Percentiles rank a stretch among this genome's conserved stretches.
These are phyloP conservation scores for Poeciliopsis gracilis DNA, from an alignment of 2,797 vertebrate genomes.

Conservation along the genomic window DNA sequence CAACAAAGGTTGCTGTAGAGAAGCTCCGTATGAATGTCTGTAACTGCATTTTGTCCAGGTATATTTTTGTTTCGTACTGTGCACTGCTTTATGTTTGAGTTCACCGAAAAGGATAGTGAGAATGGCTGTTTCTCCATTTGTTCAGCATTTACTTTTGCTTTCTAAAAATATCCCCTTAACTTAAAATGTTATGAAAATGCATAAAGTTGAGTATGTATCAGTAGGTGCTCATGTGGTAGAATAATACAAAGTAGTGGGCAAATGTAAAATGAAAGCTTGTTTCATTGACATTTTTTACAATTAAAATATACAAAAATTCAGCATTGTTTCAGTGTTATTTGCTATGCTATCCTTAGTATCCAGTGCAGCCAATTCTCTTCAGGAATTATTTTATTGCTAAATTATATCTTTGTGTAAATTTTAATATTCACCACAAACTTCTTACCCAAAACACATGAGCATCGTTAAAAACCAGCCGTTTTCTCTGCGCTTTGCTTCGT, in stretches of 20 bases:
- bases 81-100: constrained; percentile 3
- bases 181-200: not conserved
- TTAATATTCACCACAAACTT: not conserved
- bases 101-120: not conserved
- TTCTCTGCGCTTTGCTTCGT: no score
- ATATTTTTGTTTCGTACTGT: not conserved
- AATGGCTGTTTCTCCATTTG: not conserved
- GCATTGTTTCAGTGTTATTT: not conserved
- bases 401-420: not conserved
- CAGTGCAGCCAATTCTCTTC: not conserved
- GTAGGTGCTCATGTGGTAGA: not conserved
- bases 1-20: constrained; percentile 59
- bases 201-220: not conserved
- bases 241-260: no score
- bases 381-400: not conserved
- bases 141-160: not conserved
- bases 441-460: not conserved
- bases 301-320: not conserved
- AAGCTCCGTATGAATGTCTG: constrained; percentile 7
- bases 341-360: not conserved
- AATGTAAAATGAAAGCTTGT: no score
- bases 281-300: not conserved
- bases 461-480: no score
- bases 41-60: constrained; percentile 1
- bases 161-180: not conserved